A percentile compares a stretch with the other conserved stretches of the same genome.
These are phyloP conservation scores for Nymphicus hollandicus DNA, from an alignment of 2,113 vertebrate genomes.

Conservation along the genomic window DNA sequence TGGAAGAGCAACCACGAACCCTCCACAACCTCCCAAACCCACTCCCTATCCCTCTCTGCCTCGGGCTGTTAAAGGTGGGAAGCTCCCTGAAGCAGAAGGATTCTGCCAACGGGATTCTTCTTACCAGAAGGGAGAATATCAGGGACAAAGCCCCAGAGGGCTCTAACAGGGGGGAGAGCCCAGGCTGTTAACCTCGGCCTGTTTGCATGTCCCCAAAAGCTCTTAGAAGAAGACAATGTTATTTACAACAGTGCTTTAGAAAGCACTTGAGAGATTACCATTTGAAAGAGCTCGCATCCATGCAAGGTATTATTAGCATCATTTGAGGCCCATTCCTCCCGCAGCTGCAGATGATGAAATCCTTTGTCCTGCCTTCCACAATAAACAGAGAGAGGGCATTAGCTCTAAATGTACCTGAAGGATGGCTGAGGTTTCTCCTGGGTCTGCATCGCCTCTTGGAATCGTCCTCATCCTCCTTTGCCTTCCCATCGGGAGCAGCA, in stretches of 20 bases:
- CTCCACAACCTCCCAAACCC: background rate
- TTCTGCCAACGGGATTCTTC: background rate
- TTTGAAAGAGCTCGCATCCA: background rate
- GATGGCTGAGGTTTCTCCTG: background rate
- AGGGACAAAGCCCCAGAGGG: background rate
- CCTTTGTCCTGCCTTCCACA: background rate
- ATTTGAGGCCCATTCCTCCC: background rate
- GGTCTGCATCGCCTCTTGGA: background rate
- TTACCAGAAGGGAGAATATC: background rate
- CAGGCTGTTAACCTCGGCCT: background rate
- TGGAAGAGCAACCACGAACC: rapidly evolving
- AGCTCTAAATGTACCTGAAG: background rate
- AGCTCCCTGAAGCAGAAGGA: background rate
- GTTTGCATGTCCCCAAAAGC: background rate
- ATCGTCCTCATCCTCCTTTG: background rate
- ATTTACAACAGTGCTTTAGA: background rate
- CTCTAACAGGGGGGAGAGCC: background rate
- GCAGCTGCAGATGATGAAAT: background rate
- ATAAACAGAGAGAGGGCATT: background rate
- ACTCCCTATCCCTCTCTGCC: background rate
- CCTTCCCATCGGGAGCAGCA: background rate
- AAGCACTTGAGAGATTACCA: background rate
- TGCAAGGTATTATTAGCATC: background rate
- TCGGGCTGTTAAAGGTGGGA: background rate
- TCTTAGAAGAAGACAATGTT: background rate